These are phyloP conservation scores for Corythornis leucogaster DNA, from an alignment of 2,797 vertebrate genomes.

Conservation along the genomic window DNA sequence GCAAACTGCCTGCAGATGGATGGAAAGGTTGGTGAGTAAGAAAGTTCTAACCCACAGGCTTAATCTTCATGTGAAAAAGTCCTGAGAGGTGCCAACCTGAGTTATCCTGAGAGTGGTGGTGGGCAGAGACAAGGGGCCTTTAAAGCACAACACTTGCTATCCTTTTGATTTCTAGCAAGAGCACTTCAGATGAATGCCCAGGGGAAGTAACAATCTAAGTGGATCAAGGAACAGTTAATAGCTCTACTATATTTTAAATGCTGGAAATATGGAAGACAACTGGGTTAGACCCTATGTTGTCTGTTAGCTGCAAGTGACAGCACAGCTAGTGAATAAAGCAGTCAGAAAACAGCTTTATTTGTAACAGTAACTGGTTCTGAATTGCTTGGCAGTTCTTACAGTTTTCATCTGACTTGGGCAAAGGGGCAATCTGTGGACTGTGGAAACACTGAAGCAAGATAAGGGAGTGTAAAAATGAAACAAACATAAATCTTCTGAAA, in stretches of 20 bases:
- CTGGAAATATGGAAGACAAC: neutral
- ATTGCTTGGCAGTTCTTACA: neutral
- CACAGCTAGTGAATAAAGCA: neutral
- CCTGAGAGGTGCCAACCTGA: neutral
- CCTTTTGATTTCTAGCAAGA: neutral
- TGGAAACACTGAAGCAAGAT: neutral
- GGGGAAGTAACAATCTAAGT: neutral
- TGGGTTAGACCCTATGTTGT: neutral
- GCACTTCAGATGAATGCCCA: neutral
- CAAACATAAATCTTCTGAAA: neutral
- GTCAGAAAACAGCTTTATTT: neutral
- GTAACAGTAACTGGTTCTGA: neutral
- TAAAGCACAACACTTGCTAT: neutral
- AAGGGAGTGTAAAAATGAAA: neutral
- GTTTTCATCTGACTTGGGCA: neutral
- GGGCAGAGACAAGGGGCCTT: neutral
- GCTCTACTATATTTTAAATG: neutral
- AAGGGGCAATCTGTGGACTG: neutral
- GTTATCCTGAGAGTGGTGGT: neutral
- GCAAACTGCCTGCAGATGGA: fast-evolving
- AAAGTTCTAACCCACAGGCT: neutral
- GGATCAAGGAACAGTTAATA: neutral
- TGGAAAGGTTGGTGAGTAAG: neutral
- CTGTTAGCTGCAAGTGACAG: neutral
- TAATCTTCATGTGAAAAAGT: fast-evolving